Percentiles rank a stretch among this genome's conserved stretches.
Conservation (phyloP, 2,888 invertebrate species). For the Diarsia mendica region DNA sequence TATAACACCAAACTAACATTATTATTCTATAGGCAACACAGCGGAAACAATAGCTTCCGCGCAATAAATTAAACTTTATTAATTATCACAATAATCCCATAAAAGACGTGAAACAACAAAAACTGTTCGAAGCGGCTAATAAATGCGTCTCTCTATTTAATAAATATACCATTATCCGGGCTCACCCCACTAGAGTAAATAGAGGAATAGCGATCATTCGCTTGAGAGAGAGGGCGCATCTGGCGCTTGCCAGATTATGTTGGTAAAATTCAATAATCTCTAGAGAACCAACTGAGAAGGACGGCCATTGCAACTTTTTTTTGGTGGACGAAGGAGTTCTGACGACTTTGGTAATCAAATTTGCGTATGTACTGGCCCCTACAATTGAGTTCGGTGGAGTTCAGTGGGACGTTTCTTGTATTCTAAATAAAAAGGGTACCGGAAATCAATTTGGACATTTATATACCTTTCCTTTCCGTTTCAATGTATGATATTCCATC, state of each 20-base stretch:
- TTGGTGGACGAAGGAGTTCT: conserved; percentile 69
- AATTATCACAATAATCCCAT: conserved; percentile 67
- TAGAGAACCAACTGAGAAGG: conserved; percentile 82
- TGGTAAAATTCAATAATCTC: conserved; percentile 87
- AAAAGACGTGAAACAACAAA: conserved; percentile 63
- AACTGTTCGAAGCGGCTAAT: conserved; percentile 68
- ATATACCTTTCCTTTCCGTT: conserved; percentile 43
- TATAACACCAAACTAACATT: conserved; percentile 23
- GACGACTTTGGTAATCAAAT: conserved; percentile 72
- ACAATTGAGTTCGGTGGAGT: conserved; percentile 63
- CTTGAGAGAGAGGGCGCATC: conserved; percentile 80
- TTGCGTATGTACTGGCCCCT: conserved; percentile 69
- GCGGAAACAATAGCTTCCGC: conserved; percentile 57
- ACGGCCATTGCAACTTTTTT: conserved; percentile 78
- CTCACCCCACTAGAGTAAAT: conserved; percentile 75
- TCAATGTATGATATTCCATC: conserved; percentile 51
- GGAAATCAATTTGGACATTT: conserved; percentile 54
- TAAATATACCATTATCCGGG: conserved; percentile 80
- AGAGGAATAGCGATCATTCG: conserved; percentile 83
- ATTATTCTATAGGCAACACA: conserved; percentile 38
- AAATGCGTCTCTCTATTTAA: conserved; percentile 76
- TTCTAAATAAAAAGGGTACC: conserved; percentile 66
- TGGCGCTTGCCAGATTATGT: conserved; percentile 85
- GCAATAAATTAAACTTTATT: conserved; percentile 61
- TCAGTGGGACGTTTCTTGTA: conserved; percentile 63